Percentiles rank a stretch among this genome's conserved stretches.
phyloP scores from a whole-genome alignment of 2,888 invertebrate species.

The Formica aserva region DNA sequence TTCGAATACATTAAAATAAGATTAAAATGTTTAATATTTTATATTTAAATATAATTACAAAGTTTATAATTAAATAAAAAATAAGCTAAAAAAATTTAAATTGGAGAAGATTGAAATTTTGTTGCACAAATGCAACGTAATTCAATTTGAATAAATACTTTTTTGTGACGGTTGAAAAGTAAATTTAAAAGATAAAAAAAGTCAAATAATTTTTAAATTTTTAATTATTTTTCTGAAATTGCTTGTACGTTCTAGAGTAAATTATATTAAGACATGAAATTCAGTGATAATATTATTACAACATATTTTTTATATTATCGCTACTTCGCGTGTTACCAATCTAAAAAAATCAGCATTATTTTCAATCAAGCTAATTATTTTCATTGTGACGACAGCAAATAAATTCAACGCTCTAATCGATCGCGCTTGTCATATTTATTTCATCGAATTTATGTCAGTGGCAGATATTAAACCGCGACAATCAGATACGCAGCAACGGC shows the following conservation, averaged over 20 bases:
- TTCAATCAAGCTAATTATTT: not conserved
- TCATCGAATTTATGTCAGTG: constrained; percentile 57
- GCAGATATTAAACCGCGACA: constrained; percentile 68
- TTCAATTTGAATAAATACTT: constrained; percentile 14
- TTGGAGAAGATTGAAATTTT: not conserved
- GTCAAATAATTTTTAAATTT: constrained; percentile 1
- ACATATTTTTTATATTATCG: not conserved
- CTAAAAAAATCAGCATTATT: not conserved
- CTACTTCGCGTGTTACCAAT: not conserved
- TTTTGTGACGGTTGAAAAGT: not conserved
- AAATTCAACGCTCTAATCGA: constrained; percentile 48
- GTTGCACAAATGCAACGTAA: not conserved
- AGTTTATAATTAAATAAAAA: not conserved
- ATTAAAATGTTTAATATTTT: not conserved
- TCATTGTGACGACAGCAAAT: not conserved
- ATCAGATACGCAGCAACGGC: constrained; percentile 51
- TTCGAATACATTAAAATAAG: not conserved
- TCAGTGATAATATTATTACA: not conserved
- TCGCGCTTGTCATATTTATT: constrained; percentile 47
- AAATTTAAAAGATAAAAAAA: not conserved
- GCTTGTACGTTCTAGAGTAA: not conserved
- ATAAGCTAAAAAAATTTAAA: not conserved
- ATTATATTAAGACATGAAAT: not conserved
- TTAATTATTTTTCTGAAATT: not conserved
- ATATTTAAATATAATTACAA: not conserved